Evolutionary conservation across 2,888 invertebrate genomes (phyloP), one percentile per base, ranked within the genome.

Genomic region (Synanthedon formicaeformis): DNA sequence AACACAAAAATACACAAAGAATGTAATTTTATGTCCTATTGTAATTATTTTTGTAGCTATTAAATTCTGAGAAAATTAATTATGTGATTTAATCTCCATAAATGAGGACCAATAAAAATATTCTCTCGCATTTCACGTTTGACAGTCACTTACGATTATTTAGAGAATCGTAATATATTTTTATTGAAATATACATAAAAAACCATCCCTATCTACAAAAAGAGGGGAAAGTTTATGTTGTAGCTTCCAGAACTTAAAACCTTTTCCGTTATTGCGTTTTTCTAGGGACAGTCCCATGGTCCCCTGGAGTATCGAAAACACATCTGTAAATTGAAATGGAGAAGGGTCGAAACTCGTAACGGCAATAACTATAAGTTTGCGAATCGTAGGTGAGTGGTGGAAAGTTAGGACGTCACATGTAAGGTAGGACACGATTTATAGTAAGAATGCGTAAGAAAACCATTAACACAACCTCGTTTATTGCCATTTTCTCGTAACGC

Each of bases 311-410:
- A 77, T 72, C 65, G 69, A 69, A 74, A 75, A 75, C 74, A 75
- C 73, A 78, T 78, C 70, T 73, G 71, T 73, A 79, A 79, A 79
- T 78, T 80, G 79, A 79, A 79, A 80, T 74, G 65, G 78, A 79
- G 78, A 75, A 75, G 76, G 79, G 78, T 73, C 71, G 69, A 72
- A 74, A 73, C 71, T 76, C 71, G 70, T 71, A 73, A 70, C 69
- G 62, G 73, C 62, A 71, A 74, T 72, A 75, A 73, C 73, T 72
- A 71, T 71, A 75, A 72, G 70, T 75, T 72, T 69, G 63, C 61
- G 55, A 67, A 66, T 66, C 64, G 68, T 66, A 61, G 56, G 58
- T 58, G 56, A 49, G 23, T 49, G 16, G 14, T 14, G 45, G 14
- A 16, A 49, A 49, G 49, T 49, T 49, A 23, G 49, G 11, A 23